Conservation (phyloP, 2,888 invertebrate genomes). For the Eupithecia exiguata region DNA sequence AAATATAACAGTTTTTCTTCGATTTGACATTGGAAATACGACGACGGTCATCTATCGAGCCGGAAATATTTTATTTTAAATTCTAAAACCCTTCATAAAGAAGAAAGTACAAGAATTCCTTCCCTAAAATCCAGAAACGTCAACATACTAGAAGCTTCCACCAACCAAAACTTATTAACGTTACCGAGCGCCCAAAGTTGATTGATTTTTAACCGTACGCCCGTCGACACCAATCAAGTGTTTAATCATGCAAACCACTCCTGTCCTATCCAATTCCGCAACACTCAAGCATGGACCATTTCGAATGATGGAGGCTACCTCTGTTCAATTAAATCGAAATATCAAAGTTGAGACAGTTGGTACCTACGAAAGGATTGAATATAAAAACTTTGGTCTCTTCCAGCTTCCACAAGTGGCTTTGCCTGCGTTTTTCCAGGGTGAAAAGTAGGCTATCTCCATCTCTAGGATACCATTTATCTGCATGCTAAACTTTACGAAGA, state of each 20-base stretch:
- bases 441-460: no score
- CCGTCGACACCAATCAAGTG: constrained; percentile 33
- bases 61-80: background rate
- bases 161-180: background rate
- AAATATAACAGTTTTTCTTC: no score
- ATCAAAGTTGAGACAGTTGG: constrained; percentile 4
- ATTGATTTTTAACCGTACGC: constrained; percentile 25
- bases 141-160: background rate
- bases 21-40: no score
- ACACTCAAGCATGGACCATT: constrained; percentile 39
- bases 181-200: background rate
- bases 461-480: no score
- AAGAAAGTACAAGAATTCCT: no score
- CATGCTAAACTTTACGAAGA: no score
- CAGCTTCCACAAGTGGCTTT: no score
- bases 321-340: constrained; percentile 42
- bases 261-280: constrained; percentile 42
- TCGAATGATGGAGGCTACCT: constrained; percentile 34
- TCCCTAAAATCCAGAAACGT: background rate
- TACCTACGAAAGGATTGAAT: background rate
- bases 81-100: background rate
- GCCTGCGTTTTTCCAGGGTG: no score
- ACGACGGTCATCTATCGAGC: no score
- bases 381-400: background rate
- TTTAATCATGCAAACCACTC: constrained; percentile 40